Evolutionary conservation across 2,888 invertebrate species (phyloP), one percentile per base, ranked within the genome.

Genomic region (Clusia tigrina): DNA sequence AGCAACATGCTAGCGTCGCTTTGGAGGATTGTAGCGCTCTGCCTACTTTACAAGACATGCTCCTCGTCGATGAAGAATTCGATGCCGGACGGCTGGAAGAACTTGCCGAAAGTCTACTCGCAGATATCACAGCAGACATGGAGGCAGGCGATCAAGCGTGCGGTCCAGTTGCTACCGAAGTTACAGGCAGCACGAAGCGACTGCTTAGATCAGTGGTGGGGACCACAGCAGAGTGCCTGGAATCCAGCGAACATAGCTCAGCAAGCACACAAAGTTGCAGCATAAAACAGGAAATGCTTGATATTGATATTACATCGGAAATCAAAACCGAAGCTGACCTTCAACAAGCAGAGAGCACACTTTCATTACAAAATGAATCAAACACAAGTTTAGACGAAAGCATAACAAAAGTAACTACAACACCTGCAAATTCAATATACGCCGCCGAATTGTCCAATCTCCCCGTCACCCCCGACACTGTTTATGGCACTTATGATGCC

Each of bases 41-140:
- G 89, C 88, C 91, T 92, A 87, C 91, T 93, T 87, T 93, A 89
- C 87, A 92, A 88, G 92, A 92, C 87, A 86, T 93, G 86, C 88
- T 92, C 88, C 72, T 79, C 74, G 62, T 69, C 71, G 69, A 69
- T 66, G 64, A 68, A 64, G 69, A 69, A 65, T 63, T 70, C 87
- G 90, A 91, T 86, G 88, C 88, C 75, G 89, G 90, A 75, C 88
- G 90, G 81, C 88, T 93, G 84, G 90, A 92, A 85, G 90, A 92
- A 84, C 89, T 93, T 86, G 92, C 92, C 85, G 90, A 92, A 85
- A 91, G 90, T 85, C 88, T 93, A 85, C 86, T 93, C 88, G 88
- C 90, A 87, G 92, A 92, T 85, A 88, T 89, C 88, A 86, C 88
- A 84, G 84, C 86, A 85, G 87, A 88, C 85, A 78, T 88, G 90